Evolutionary conservation across 2,888 invertebrate genomes (phyloP).

Genomic region (Blastobasis adustella): DNA sequence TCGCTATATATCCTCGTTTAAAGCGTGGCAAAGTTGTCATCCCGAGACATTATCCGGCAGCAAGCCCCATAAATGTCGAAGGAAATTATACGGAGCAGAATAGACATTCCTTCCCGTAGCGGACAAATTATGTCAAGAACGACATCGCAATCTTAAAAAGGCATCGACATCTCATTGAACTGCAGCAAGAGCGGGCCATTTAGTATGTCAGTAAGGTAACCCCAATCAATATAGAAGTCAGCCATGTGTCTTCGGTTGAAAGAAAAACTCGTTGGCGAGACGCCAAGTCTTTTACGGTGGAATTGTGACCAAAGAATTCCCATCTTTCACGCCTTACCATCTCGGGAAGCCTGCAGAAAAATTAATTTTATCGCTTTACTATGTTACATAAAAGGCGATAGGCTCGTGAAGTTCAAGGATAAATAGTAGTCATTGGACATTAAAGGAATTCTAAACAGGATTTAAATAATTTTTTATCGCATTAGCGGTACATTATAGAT

Average conservation of each 20-base stretch:
- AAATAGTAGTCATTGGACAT: too few relatives aligned
- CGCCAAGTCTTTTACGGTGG: conserved; percentile 43
- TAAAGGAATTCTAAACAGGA: too few relatives aligned
- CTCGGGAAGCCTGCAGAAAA: neutral
- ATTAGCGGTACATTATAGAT: too few relatives aligned
- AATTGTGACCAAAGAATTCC: conserved; percentile 47
- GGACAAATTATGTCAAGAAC: neutral
- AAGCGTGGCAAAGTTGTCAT: too few relatives aligned
- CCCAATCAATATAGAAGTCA: conserved; percentile 49
- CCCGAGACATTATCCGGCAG: too few relatives aligned
- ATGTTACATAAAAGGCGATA: too few relatives aligned
- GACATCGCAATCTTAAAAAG: conserved; percentile 10
- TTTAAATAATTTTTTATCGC: too few relatives aligned
- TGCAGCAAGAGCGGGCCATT: conserved; percentile 23
- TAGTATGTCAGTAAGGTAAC: conserved; percentile 41
- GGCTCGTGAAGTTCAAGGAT: too few relatives aligned
- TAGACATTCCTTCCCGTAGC: neutral
- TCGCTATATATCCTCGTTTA: too few relatives aligned
- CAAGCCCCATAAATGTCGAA: too few relatives aligned
- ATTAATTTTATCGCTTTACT: neutral
- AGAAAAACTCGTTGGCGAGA: conserved; percentile 49
- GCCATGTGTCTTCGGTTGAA: conserved; percentile 37
- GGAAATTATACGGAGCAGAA: conserved; percentile 6
- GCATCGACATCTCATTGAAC: conserved; percentile 12
- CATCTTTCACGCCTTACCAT: conserved; percentile 24